Percentiles rank a stretch among this genome's conserved stretches.
These are phyloP conservation scores for Dinomys branickii DNA, from an alignment of 2,113 vertebrate species.

Conservation along the genomic window DNA sequence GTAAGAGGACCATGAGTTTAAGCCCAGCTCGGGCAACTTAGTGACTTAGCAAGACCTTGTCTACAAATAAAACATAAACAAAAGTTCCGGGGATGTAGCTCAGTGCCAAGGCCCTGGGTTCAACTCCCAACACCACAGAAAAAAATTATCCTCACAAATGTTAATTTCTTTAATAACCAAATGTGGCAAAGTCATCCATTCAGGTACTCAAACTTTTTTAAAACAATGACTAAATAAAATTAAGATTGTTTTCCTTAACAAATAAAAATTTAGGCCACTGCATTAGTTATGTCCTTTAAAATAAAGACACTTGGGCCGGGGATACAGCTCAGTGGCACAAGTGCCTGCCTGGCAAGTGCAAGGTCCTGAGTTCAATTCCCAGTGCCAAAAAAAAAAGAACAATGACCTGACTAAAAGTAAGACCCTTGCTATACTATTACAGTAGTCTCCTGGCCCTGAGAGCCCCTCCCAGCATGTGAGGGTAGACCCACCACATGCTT, in stretches of 20 bases:
- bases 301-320: not conserved
- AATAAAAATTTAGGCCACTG: constrained; percentile 22
- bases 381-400: too few species aligned
- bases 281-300: constrained; percentile 53
- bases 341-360: too few species aligned
- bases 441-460: not conserved
- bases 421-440: constrained; percentile 19
- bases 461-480: too few species aligned
- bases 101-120: not conserved
- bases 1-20: not conserved
- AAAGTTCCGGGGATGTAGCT: not conserved
- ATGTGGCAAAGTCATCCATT: constrained; percentile 7
- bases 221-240: constrained; percentile 28
- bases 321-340: too few species aligned
- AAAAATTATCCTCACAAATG: not conserved
- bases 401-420: not conserved
- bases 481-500: not conserved
- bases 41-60: not conserved
- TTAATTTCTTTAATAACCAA: constrained; percentile 49
- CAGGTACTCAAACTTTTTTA: constrained; percentile 29
- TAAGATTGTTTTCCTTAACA: constrained; percentile 22
- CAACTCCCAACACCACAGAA: not conserved
- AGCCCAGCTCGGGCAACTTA: not conserved
- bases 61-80: not conserved
- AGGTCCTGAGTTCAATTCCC: too few species aligned